Evolutionary conservation across 2,113 vertebrate species (phyloP), one percentile per base, ranked within the genome.

Genomic region (Halcyon senegalensis): DNA sequence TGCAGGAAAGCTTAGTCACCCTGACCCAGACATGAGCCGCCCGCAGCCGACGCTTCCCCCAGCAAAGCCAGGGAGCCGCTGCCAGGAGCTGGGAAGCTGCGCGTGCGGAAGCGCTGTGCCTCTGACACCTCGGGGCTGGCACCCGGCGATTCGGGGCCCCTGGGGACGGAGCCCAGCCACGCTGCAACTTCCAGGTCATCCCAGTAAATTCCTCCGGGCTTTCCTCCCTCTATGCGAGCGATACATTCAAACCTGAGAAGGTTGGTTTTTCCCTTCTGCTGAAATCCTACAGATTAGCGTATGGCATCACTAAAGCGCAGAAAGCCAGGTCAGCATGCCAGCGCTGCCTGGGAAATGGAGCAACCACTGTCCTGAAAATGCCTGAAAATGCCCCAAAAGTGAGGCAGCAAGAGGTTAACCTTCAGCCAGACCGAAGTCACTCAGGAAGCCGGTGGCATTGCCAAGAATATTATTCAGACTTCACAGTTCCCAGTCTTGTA

Each of bases 41-140:
- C 84, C 81, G 93, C 11, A 96, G 90, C 94, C 96, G 86, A 66
- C 80, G 90, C 89, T 95, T 97, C 96, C 95, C 94, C 62, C 91
- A 66, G 72, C 90, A 84, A 93, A 93, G 89, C 75, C 89, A 91
- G 96, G 80, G 94, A 97, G 96, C 60, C 66, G 78, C 78, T 93
- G 60, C 72, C 80, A 75, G 89, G 84, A 82, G 77, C 64, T 60
- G 35, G 20, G 19, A 69, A 92, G 59, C 67, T 95, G 95, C 9
- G 46, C 46, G 46, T 20, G 46, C 14, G 43, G 19, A 73, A 92
- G 55, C 63, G 77, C 67, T 95, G 95, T 18, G 46, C 46, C 19
- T 46, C 18, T 94, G 87, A 87, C 74, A 94, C 93, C 94, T 91
- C 87, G 83, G 77, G 70, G 66, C 77, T 89, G 86, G 89, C 83